These are phyloP conservation scores for Pyrgilauda ruficollis DNA, from an alignment of 2,113 vertebrate species.

Conservation along the genomic window DNA sequence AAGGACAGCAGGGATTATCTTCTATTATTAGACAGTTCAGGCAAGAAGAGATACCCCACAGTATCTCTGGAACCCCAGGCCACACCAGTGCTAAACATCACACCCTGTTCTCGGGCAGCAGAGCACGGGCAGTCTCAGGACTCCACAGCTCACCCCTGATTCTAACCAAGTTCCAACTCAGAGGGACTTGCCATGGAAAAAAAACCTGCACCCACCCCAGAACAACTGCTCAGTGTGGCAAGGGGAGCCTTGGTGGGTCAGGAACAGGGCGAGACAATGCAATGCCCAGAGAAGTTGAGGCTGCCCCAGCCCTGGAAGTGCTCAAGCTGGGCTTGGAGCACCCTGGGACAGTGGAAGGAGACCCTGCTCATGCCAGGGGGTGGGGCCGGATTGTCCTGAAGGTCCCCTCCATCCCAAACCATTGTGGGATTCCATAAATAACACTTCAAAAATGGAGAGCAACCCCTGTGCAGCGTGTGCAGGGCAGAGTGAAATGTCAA, in stretches of 20 bases:
- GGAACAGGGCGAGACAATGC: neutral
- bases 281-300: neutral
- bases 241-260: neutral
- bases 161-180: neutral
- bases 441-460: neutral
- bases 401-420: neutral
- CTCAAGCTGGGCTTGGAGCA: neutral
- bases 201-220: neutral
- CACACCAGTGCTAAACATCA: neutral
- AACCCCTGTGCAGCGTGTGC: neutral
- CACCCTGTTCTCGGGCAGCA: neutral
- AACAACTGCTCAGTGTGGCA: neutral
- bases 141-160: neutral
- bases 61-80: conserved; percentile 52
- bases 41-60: conserved; percentile 52
- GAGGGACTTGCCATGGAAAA: neutral
- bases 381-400: neutral
- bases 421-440: neutral
- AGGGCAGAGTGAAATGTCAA: neutral
- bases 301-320: neutral
- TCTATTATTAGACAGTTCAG: conserved; percentile 62
- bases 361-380: neutral
- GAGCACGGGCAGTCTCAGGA: neutral
- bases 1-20: conserved; percentile 77
- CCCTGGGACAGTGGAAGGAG: neutral